A percentile compares a stretch with the other conserved stretches of the same genome.
phyloP scores from a whole-genome alignment of 2,113 vertebrate species.

The Oplegnathus fasciatus region DNA sequence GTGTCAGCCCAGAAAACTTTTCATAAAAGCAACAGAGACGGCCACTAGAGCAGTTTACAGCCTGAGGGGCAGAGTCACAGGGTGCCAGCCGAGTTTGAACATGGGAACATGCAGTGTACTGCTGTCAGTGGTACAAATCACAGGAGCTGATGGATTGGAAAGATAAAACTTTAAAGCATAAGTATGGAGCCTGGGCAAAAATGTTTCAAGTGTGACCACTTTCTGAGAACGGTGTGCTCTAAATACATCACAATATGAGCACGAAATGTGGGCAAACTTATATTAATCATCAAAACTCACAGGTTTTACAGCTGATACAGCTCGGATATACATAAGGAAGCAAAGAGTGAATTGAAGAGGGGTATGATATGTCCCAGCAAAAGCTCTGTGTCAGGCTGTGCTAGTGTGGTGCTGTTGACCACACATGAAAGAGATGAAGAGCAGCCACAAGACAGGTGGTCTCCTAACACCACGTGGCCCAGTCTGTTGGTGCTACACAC shows the following conservation, averaged over 20 bases:
- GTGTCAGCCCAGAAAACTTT: slow-evolving; percentile 67
- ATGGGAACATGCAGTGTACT: slow-evolving; percentile 25
- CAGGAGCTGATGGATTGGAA: slow-evolving; percentile 15
- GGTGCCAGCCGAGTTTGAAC: slow-evolving; percentile 27
- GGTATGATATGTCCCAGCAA: background rate
- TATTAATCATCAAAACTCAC: background rate
- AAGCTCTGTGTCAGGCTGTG: slow-evolving; percentile 34
- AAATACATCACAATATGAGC: slow-evolving; percentile 10
- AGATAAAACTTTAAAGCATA: background rate
- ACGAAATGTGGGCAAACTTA: background rate
- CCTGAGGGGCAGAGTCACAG: slow-evolving; percentile 41
- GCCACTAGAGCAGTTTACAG: slow-evolving; percentile 53
- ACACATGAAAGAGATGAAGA: slow-evolving; percentile 70
- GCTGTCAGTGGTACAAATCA: slow-evolving; percentile 40
- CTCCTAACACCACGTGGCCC: slow-evolving; percentile 59
- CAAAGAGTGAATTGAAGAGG: background rate
- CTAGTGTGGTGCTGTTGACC: slow-evolving; percentile 45
- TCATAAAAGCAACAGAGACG: slow-evolving; percentile 57
- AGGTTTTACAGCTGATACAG: background rate
- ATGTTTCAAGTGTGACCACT: slow-evolving; percentile 11
- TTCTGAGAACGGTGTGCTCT: slow-evolving; percentile 4
- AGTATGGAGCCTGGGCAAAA: background rate
- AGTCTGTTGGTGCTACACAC: slow-evolving; percentile 44
- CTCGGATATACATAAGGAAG: background rate
- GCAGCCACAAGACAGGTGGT: slow-evolving; percentile 80